Percentiles rank a stretch among this genome's conserved stretches.
phyloP scores from a whole-genome alignment of 2,888 invertebrate genomes.

The Cheilosia variabilis region DNA sequence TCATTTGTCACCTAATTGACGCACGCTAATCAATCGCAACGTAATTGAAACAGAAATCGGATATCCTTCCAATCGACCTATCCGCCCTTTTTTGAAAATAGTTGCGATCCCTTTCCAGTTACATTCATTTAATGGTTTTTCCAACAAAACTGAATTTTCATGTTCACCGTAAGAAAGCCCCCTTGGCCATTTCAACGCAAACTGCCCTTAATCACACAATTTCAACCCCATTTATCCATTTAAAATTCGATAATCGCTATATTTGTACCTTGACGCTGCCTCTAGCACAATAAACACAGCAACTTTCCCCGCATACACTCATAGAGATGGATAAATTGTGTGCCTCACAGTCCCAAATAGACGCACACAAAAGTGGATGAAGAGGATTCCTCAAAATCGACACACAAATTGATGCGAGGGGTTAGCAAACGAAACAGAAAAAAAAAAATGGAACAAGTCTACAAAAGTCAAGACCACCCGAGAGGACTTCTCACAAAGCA shows the following conservation, averaged over 20 bases:
- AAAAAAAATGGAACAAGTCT: not conserved
- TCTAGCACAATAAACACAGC: constrained; percentile 51
- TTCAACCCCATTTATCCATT: constrained; percentile 64
- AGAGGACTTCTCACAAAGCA: constrained; percentile 31
- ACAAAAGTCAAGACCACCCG: constrained; percentile 34
- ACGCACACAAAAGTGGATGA: constrained; percentile 27
- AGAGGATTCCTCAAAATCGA: constrained; percentile 61
- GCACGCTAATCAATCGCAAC: constrained; percentile 36
- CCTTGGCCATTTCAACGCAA: not conserved
- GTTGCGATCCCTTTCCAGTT: not conserved
- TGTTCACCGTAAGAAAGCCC: not conserved
- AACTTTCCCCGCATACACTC: not conserved
- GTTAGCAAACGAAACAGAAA: not conserved
- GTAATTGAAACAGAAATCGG: not conserved
- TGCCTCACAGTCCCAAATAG: constrained; percentile 15
- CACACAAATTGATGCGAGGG: constrained; percentile 67
- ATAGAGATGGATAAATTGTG: constrained; percentile 12
- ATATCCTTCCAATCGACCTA: not conserved
- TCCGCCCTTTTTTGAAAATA: not conserved
- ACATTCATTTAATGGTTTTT: too few relatives aligned
- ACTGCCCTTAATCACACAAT: constrained; percentile 35
- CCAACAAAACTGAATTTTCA: not conserved
- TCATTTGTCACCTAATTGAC: constrained; percentile 42
- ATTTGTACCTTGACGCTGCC: constrained; percentile 66
- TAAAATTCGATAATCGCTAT: constrained; percentile 72